phyloP scores from a whole-genome alignment of 2,113 vertebrate species.

The Cepphus grylle region DNA sequence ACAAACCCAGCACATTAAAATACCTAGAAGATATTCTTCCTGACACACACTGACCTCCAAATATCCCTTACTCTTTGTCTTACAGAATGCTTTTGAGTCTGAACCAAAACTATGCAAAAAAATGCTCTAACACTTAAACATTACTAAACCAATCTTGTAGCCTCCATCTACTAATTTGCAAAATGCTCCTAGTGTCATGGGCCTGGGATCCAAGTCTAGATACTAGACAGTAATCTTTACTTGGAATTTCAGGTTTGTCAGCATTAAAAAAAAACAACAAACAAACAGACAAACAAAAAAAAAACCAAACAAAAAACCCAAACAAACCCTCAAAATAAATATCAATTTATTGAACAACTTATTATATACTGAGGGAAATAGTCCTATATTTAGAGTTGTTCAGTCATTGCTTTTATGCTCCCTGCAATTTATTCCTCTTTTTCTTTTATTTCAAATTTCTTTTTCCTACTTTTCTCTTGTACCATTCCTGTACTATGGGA shows the following conservation, averaged over 20 bases:
- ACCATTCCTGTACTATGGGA: neutral
- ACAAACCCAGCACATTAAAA: neutral
- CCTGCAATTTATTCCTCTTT: neutral
- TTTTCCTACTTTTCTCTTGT: neutral
- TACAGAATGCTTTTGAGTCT: neutral
- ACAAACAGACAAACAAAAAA: too few relatives aligned
- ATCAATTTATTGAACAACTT: neutral
- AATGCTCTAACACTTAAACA: neutral
- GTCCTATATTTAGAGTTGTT: neutral
- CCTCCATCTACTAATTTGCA: neutral
- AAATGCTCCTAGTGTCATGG: neutral
- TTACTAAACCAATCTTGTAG: neutral
- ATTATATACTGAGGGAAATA: neutral
- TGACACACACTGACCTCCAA: neutral
- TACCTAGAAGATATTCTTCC: neutral
- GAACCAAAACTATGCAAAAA: neutral
- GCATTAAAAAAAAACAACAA: neutral
- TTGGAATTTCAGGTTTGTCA: neutral
- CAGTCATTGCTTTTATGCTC: neutral
- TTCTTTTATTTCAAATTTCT: neutral
- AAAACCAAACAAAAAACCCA: too few relatives aligned
- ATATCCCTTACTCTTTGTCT: neutral
- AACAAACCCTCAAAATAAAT: neutral
- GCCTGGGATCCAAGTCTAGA: neutral
- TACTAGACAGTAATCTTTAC: neutral